Evolutionary conservation across 2,113 vertebrate species (phyloP).

Genomic region (Prionailurus bengalensis): DNA sequence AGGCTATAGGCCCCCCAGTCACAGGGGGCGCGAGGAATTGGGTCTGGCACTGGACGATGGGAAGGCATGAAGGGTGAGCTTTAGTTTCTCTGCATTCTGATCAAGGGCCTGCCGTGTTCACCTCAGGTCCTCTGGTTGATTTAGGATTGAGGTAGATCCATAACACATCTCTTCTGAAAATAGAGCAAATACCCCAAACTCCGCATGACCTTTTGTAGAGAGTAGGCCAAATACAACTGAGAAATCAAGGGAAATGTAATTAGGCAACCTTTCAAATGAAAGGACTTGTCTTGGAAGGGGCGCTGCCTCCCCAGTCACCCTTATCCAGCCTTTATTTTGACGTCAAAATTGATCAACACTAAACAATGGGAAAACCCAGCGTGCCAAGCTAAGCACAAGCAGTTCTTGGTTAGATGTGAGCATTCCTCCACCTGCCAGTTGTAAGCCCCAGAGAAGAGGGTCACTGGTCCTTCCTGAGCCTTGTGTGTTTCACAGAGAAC

Average conservation of each 20-base stretch:
- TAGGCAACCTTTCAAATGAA: neutral
- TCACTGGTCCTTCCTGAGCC: neutral
- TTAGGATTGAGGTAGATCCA: neutral
- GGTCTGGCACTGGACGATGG: neutral
- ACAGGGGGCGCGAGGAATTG: neutral
- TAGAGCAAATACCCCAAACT: neutral
- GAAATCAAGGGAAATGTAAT: neutral
- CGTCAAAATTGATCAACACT: neutral
- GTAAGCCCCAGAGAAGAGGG: neutral
- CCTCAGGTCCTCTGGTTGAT: neutral
- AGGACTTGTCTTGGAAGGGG: neutral
- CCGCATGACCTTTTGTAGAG: neutral
- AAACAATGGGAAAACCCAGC: neutral
- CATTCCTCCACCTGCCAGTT: neutral
- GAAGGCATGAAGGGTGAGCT: neutral
- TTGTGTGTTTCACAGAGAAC: neutral
- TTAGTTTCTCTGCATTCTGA: neutral
- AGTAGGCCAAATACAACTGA: neutral
- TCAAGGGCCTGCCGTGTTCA: neutral
- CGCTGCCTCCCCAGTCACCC: neutral
- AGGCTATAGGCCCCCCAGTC: neutral
- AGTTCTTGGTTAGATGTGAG: neutral
- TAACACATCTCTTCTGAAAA: slow-evolving; percentile 1
- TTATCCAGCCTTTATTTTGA: slow-evolving; percentile 37
- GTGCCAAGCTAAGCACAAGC: neutral